A percentile compares a stretch with the other conserved stretches of the same genome.
Conservation (phyloP, 2,797 vertebrate species). For the Eulemur coronatus region DNA sequence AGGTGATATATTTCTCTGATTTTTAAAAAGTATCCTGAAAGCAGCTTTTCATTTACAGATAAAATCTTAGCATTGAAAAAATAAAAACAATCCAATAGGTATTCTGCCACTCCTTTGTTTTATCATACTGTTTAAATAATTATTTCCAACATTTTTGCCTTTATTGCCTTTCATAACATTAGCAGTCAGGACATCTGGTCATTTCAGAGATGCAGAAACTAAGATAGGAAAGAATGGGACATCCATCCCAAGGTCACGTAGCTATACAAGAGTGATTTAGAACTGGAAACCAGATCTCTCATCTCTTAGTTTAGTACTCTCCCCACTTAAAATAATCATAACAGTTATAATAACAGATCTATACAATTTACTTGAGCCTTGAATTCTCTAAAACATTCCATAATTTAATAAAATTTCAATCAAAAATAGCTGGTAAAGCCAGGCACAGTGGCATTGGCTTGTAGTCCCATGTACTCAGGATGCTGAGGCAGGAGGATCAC, state of each 20-base stretch:
- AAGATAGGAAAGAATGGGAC: not conserved
- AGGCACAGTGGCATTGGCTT: not conserved
- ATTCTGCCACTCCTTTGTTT: not conserved
- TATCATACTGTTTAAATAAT: not conserved
- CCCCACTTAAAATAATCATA: not conserved
- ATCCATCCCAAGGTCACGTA: not conserved
- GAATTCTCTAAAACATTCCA: constrained; percentile 1
- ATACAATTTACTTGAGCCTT: not conserved
- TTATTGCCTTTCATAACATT: not conserved
- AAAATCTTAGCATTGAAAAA: constrained; percentile 15
- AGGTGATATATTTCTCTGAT: not conserved
- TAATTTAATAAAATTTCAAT: not conserved
- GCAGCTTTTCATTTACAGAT: not conserved
- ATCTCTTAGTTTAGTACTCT: not conserved
- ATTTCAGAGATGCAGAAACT: constrained; percentile 28
- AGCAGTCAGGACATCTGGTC: not conserved
- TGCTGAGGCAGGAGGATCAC: not conserved
- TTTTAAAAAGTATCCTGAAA: constrained; percentile 4
- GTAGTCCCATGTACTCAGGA: not conserved
- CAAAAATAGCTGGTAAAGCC: constrained; percentile 14
- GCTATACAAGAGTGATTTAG: not conserved
- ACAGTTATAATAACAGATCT: not conserved
- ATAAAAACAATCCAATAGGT: not conserved
- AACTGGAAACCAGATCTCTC: not conserved
- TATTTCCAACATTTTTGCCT: constrained; percentile 9